A percentile compares a stretch with the other conserved stretches of the same genome.
These are phyloP conservation scores for Chelonus insularis DNA, from an alignment of 1,140 invertebrate genomes.

Conservation along the genomic window DNA sequence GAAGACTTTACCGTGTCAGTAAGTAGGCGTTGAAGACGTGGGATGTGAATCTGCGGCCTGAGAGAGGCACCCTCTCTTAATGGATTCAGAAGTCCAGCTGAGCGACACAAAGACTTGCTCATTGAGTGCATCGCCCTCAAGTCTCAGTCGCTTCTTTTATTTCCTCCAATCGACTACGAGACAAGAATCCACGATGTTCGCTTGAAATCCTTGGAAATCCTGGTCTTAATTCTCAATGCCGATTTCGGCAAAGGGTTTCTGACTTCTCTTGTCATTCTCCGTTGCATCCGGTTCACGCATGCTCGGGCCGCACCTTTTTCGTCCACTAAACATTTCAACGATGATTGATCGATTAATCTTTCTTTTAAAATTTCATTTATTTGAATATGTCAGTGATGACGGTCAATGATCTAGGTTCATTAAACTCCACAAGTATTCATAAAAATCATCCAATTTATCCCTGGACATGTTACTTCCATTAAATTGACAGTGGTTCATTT, in stretches of 20 bases:
- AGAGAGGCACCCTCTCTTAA: conserved; percentile 17
- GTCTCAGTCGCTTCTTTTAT: neutral
- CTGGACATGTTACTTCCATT: no score
- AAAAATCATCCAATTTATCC: no score
- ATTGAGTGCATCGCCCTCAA: conserved; percentile 26
- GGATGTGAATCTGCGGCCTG: conserved; percentile 8
- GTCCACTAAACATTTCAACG: conserved; percentile 1
- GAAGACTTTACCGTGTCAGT: conserved; percentile 2
- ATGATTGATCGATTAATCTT: conserved; percentile 12
- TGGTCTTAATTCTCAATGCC: conserved; percentile 6
- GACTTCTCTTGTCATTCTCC: neutral
- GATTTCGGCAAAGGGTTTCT: conserved; percentile 8
- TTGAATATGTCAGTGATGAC: neutral
- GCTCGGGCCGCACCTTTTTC: conserved; percentile 17
- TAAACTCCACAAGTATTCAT: no score
- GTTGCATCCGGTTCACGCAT: conserved; percentile 7
- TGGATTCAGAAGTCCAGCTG: conserved; percentile 29
- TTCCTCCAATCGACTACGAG: neutral
- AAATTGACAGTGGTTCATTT: no score
- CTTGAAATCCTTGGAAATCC: conserved; percentile 19
- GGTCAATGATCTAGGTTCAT: conserved; percentile 1
- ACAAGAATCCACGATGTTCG: conserved; percentile 4
- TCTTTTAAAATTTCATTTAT: neutral
- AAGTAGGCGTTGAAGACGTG: conserved; percentile 11
- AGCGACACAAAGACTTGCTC: conserved; percentile 27